These are phyloP conservation scores for Papilio polyxenes DNA, from an alignment of 1,140 invertebrate genomes.

Conservation along the genomic window DNA sequence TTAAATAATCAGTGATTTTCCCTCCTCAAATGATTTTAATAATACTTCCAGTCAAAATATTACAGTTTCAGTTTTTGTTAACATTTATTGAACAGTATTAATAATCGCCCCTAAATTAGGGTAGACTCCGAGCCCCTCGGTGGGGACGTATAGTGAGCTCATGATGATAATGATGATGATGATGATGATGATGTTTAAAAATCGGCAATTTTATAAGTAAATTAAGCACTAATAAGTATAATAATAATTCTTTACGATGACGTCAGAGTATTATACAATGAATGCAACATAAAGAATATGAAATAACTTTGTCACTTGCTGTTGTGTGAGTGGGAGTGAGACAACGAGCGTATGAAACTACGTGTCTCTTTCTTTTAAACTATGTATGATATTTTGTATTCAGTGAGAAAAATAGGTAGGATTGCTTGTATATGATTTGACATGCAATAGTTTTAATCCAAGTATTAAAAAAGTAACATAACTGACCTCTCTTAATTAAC, in stretches of 20 bases:
- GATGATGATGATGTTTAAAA: background rate
- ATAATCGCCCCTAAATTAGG: too few relatives aligned
- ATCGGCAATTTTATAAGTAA: background rate
- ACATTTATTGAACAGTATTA: background rate
- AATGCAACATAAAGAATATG: background rate
- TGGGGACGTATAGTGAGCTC: too few relatives aligned
- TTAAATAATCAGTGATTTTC: background rate
- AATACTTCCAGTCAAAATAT: too few relatives aligned
- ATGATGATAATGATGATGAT: too few relatives aligned
- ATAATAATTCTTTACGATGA: background rate
- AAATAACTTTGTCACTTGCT: background rate
- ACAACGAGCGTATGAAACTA: background rate
- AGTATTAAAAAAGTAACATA: slow-evolving; percentile 1
- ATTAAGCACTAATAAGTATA: background rate
- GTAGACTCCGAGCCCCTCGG: too few relatives aligned
- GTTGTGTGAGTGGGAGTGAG: background rate
- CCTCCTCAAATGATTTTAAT: background rate
- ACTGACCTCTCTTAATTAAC: slow-evolving; percentile 1
- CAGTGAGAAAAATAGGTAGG: background rate
- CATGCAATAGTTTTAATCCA: background rate
- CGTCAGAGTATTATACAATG: background rate
- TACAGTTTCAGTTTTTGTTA: background rate
- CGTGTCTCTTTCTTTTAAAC: background rate
- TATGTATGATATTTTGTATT: background rate
- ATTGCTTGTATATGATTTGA: background rate